phyloP scores from a whole-genome alignment of 2,797 vertebrate genomes.

The Cirrhinus mrigala region DNA sequence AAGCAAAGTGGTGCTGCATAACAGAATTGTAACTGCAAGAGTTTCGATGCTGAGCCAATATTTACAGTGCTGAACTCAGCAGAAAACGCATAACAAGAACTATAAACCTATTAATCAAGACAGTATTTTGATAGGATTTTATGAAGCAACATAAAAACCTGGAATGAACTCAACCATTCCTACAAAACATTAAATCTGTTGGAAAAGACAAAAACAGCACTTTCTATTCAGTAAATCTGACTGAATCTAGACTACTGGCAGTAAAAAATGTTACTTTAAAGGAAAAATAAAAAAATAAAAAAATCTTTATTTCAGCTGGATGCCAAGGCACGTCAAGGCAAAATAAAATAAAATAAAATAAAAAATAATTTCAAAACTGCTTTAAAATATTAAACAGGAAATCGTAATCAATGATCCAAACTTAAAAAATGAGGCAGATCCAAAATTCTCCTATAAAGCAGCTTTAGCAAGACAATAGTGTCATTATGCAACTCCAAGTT shows the following conservation, averaged over 20 bases:
- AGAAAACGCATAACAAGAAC: background rate
- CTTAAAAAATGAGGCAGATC: no score
- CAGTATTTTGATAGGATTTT: background rate
- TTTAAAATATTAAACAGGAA: no score
- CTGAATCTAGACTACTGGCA: background rate
- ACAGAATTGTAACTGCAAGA: background rate
- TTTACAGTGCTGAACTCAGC: background rate
- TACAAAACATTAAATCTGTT: background rate
- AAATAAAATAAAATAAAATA: no score
- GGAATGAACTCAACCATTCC: background rate
- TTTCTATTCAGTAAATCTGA: background rate
- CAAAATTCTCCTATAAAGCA: no score
- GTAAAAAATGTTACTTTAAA: background rate
- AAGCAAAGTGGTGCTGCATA: no score
- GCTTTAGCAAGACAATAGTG: no score
- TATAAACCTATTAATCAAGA: background rate
- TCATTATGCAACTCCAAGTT: no score
- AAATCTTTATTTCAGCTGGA: no score
- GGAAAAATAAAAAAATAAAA: no score
- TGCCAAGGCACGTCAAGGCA: no score
- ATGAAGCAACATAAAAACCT: background rate
- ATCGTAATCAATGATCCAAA: no score
- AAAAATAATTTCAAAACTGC: no score
- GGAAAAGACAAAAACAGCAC: background rate
- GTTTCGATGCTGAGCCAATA: background rate